Conservation (phyloP, 2,797 vertebrate species). For the Eutrigla gurnardus region DNA sequence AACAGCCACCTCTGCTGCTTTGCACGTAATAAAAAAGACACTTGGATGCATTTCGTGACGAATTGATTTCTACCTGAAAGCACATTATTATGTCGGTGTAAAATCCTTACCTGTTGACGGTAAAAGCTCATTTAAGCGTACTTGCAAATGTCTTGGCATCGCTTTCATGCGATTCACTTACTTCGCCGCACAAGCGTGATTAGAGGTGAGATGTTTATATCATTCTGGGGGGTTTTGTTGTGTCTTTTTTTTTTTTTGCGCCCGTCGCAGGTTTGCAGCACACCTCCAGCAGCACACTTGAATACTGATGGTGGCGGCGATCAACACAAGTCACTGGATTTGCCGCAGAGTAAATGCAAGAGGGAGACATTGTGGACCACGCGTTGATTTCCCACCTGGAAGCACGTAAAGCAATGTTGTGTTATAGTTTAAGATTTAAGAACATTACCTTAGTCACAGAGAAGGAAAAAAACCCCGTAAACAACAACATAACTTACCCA, state of each 20-base stretch:
- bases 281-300: constrained; percentile 58
- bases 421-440: neutral
- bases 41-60: constrained; percentile 59
- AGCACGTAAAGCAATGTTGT: neutral
- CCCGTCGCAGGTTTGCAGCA: constrained; percentile 53
- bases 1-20: constrained; percentile 50
- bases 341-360: constrained; percentile 48
- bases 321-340: constrained; percentile 49
- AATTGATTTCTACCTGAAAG: constrained; percentile 74
- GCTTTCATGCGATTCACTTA: constrained; percentile 70
- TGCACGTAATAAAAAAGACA: constrained; percentile 41
- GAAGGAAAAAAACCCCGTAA: neutral
- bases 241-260: constrained; percentile 62
- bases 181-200: constrained; percentile 62
- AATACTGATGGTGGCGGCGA: constrained; percentile 70
- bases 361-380: constrained; percentile 45
- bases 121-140: constrained; percentile 53
- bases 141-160: constrained; percentile 61
- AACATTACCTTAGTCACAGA: constrained; percentile 1
- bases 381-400: constrained; percentile 29
- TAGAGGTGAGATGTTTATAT: constrained; percentile 80
- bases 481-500: constrained; percentile 6
- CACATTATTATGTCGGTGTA: constrained; percentile 53
- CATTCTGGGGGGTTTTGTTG: constrained; percentile 40
- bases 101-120: constrained; percentile 64